Base-by-base conservation (phyloP, 1,140 invertebrate species). In the Camponotus floridanus region DNA sequence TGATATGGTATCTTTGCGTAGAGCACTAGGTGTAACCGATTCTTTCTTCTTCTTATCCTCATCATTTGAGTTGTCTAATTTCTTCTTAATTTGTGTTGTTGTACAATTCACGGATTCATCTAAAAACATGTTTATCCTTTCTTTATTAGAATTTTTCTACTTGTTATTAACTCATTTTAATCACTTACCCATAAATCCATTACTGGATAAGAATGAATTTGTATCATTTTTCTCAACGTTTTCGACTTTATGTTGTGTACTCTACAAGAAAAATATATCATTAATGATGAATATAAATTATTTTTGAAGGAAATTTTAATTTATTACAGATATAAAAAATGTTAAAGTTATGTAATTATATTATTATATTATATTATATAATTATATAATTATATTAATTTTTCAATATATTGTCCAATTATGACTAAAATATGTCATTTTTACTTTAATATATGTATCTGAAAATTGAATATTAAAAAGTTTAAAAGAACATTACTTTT, bases 171-270 rank as follows among this genome's bases (percentile, higher is more conserved):
- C 61, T 85, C 26, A 48, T 67, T n/a, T 45, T 71, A 36, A 31
- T 78, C 3, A 39, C 70, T 90, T 87, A 92, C 92, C 91, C 87
- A 88, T 71, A 45, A 91, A 86, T 36, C 87, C 87, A 80, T 91
- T 92, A 7, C 45, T 89, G 15, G 64, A 39, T 64, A 87, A 57
- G 31, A 85, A 85, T 8, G 83, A 85, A 80, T 85, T 87, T 55
- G 21, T 51, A 51, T 68, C 42, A 18, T 76, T 64, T 11, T 71
- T 71, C 6, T 86, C 48, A 1, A 81, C 42, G 39, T 51, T 86
- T 65, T 90, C 83, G 4, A 62, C 26, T 9, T 79, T 87, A 42
- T 18, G 31, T 73, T 90, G 73, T 18, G 36, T 79, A 39, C 48
- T 33, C 90, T 91, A 26, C 0, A 78, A 84, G 33, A 81, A 74